Evolutionary conservation across 2,113 vertebrate species (phyloP), one percentile per base, ranked within the genome.

Genomic region (Trogon melanurus): DNA sequence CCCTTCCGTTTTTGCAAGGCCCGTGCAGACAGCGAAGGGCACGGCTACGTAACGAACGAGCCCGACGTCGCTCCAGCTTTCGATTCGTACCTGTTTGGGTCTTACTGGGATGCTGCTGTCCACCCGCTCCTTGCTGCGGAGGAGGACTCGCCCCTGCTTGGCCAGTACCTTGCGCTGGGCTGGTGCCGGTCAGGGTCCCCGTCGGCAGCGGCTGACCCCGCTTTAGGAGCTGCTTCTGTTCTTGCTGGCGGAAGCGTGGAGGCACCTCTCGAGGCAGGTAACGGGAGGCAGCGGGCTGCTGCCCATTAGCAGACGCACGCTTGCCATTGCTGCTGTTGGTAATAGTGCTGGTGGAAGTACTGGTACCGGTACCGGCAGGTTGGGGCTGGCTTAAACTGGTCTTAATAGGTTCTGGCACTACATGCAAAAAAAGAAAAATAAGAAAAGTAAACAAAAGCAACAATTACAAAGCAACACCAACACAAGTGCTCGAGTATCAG

Each of bases 161-260:
- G 65, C 98, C 98, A 53, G 98, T 97, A 65, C 96, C 97, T 80
- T 97, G 97, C 6, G 95, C 88, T 30, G 98, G 96, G 97, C 97
- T 97, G 91, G 97, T 96, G 95, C 98, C 97, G 74, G 97, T 95
- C 96, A 98, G 98, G 79, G 98, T 91, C 92, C 98, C 99, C 15
- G 98, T 22, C 41, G 99, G 99, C 98, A 99, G 97, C 13, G 99
- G 99, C 98, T 99, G 99, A 58, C 99, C 99, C 98, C 99, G 98
- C 98, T 99, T 99, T 98, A 99, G 97, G 91, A 99, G 98, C 98
- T 99, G 99, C 98, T 99, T 99, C 98, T 99, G 99, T 98, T 99
- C 99, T 97, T 99, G 99, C 98, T 99, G 99, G 97, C 99, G 98
- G 98, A 99, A 99, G 98, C 99, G 99, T 22, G 99, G 99, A 95